Base-by-base conservation (phyloP, 2,888 invertebrate genomes). In the Pardosa pseudoannulata region DNA sequence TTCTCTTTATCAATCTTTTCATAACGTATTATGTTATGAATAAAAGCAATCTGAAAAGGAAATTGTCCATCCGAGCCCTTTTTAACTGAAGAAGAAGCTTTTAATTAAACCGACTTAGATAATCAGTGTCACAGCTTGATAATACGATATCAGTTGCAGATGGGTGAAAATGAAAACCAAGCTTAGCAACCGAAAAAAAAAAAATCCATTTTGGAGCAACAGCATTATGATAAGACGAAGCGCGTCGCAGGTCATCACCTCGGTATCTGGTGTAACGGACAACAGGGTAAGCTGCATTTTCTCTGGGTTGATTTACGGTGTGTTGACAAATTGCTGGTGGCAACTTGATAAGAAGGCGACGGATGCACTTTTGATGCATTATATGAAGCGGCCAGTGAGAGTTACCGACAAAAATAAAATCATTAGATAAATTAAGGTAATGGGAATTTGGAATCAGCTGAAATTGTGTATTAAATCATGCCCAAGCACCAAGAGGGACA, bases 291-390 rank as follows among this genome's bases (percentile, higher is more conserved):
- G 56, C 56, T 56, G 19, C 19, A 23, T 23, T 56, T 56, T 16
- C 56, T 56, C 56, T 11, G 11, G 5, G 3, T 23, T 56, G 56
- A 56, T 56, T 56, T 56, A 56, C 23, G 7, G 19, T 16, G 23
- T 56, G 56, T 56, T 56, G 56, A 56, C 56, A 56, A 56, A 56
- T 56, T 56, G 56, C 16, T 19, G 19, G 23, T n/a, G 56, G 56
- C 23, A 56, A 23, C 11, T 23, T 5, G 56, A 56, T 56, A 56
- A 56, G 19, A 16, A n/a, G n/a, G n/a, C 19, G 19, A 23, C 56
- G 19, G 56, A 56, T 56, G 9, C 36, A 36, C 6, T 9, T 36
- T 36, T 5, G 36, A 36, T 36, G 9, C 36, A 36, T 36, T 7
- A 36, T 36, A 36, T 7, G 6, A 36, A 7, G 9, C 5, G 6